phyloP scores from a whole-genome alignment of 2,888 invertebrate species.

The Epirrhoe tristata region DNA sequence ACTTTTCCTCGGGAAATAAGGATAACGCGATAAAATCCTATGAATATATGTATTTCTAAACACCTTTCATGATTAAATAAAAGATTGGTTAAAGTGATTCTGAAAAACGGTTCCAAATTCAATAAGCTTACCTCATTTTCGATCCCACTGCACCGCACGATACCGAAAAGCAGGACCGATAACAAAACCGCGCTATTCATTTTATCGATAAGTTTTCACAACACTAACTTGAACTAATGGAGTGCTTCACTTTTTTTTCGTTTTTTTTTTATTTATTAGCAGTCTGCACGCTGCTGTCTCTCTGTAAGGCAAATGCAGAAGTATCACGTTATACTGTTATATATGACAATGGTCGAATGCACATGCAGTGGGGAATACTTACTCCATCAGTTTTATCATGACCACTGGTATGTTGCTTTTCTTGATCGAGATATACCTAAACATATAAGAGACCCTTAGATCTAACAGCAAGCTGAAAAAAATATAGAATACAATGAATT shows the following conservation, averaged over 20 bases:
- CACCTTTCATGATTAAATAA: no score
- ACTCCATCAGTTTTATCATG: background rate
- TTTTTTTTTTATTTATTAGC: constrained; percentile 27
- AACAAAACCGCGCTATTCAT: constrained; percentile 73
- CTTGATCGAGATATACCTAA: background rate
- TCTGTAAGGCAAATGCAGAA: constrained; percentile 72
- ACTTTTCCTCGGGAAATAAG: no score
- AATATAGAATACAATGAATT: background rate
- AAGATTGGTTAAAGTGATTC: background rate
- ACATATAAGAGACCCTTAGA: background rate
- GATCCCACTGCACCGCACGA: constrained; percentile 71
- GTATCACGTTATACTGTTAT: constrained; percentile 65
- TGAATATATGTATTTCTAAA: background rate
- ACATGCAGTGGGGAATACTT: constrained; percentile 65
- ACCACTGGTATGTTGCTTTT: background rate
- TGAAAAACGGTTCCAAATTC: constrained; percentile 8
- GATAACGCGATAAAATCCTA: no score
- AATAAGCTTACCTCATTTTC: constrained; percentile 67
- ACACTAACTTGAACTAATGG: constrained; percentile 62
- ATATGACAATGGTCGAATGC: constrained; percentile 68
- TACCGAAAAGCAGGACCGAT: constrained; percentile 72
- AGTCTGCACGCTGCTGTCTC: constrained; percentile 30
- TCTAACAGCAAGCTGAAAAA: background rate
- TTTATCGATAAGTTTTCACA: constrained; percentile 58
- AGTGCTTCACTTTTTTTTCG: constrained; percentile 40